Evolutionary conservation across 1,140 invertebrate species (phyloP).

Genomic region (Paraescarpia echinospica): DNA sequence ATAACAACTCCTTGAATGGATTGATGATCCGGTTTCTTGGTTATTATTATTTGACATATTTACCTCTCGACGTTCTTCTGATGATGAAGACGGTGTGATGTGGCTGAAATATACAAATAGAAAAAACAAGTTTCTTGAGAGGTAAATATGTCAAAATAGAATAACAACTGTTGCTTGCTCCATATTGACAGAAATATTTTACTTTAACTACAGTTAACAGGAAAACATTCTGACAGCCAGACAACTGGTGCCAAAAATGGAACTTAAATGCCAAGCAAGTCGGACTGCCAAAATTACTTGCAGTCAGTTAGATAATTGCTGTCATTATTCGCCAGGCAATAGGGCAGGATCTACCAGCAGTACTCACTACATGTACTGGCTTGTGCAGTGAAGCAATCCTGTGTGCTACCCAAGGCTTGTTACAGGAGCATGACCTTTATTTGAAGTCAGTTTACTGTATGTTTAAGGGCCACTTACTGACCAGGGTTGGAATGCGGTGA

Average conservation of each 20-base stretch:
- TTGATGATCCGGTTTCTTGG: too few species aligned
- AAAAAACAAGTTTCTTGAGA: too few species aligned
- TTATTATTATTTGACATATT: too few species aligned
- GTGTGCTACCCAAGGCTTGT: neutral
- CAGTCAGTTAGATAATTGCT: neutral
- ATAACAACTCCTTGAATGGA: too few species aligned
- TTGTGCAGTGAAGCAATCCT: neutral
- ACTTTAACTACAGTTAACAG: too few species aligned
- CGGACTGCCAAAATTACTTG: neutral
- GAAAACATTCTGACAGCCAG: neutral
- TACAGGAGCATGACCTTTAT: neutral
- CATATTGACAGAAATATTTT: too few species aligned
- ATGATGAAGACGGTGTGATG: too few species aligned
- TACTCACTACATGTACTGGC: neutral
- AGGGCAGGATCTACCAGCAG: neutral
- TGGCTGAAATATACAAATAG: too few species aligned
- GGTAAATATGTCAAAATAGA: too few species aligned
- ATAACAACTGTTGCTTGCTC: too few species aligned
- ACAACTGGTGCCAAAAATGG: neutral
- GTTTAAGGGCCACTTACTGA: neutral
- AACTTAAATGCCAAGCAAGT: neutral
- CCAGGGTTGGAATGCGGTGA: neutral
- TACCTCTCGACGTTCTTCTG: too few species aligned
- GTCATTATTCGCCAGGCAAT: neutral
- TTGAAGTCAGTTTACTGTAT: neutral